Base-by-base conservation (phyloP, 2,888 invertebrate genomes). In the Brachypalpus laphriformis region DNA sequence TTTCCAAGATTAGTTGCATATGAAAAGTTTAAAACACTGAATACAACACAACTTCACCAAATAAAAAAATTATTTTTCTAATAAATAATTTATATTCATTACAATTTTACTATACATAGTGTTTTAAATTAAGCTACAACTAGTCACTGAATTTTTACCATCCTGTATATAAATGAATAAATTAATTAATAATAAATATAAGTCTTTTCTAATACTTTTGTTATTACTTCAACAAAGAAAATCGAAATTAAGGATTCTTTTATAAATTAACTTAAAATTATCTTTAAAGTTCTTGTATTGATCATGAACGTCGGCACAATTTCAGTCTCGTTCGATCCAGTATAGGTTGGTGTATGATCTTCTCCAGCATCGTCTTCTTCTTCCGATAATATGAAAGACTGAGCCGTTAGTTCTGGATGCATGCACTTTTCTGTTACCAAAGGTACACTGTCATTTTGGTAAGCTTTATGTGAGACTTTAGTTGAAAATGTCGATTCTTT, bases 401-500 rank as follows among this genome's bases (percentile, higher is more conserved):
- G 18, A 9, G 9, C 34, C 3, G 14, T 22, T 14, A 18, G 9
- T 22, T 49, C 34, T 4, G 14, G 47, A 34, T 65, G 34, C 14
- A 65, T 20, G 6, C 14, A 20, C 14, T 20, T 65, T 45, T 47
- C 9, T 2, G 18, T 11, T 3, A 8, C n/a, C 20, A 59, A 31
- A 20, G n/a, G 47, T 7, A 40, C 11, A 9, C n/a, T n/a, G 11
- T 8, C 72, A 72, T 72, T 40, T 18, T 72, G 40, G 8, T 72
- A 40, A 34, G n/a, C 51, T 14, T 51, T 40, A n/a, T 7, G 5
- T 51, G 72, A 40, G 18, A 22, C 40, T 8, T 31, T 8, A 40
- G 7, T 28, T 51, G 40, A 28, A 51, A 72, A 49, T 72, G 51
- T 7, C 22, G 34, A 34, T 4, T 18, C n/a, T 7, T 8, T 6